Conservation (phyloP, 2,888 invertebrate genomes). For the Carabus problematicus region DNA sequence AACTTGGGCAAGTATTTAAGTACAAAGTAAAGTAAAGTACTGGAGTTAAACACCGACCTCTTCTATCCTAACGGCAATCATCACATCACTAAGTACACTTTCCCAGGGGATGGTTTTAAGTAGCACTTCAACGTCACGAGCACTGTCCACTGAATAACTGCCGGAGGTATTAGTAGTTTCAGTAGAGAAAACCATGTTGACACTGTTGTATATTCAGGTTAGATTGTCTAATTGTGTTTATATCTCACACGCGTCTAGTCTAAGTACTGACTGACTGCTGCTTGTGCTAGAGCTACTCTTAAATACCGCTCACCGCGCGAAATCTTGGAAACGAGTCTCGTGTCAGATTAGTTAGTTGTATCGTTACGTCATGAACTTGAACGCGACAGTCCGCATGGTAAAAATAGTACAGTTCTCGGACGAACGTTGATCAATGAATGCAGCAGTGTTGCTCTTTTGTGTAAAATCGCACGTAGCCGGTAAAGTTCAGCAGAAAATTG, state of each 20-base stretch:
- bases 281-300: constrained; percentile 17
- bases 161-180: constrained; percentile 16
- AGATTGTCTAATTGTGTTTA: constrained; percentile 8
- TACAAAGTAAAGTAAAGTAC: too few relatives aligned
- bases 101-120: constrained; percentile 35
- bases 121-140: constrained; percentile 23
- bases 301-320: constrained; percentile 29
- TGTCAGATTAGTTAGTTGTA: constrained; percentile 14
- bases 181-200: constrained; percentile 33
- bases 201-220: neutral
- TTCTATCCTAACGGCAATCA: constrained; percentile 29
- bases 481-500: too few relatives aligned
- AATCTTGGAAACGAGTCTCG: constrained; percentile 36
- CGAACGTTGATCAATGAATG: constrained; percentile 27
- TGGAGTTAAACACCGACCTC: constrained; percentile 19
- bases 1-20: too few relatives aligned
- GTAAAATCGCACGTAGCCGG: too few relatives aligned
- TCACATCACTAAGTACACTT: constrained; percentile 35
- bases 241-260: constrained; percentile 22
- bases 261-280: constrained; percentile 32
- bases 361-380: constrained; percentile 18
- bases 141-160: constrained; percentile 32
- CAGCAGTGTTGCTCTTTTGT: too few relatives aligned
- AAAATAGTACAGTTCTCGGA: constrained; percentile 37
- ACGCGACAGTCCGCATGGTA: constrained; percentile 10